Base-by-base conservation (phyloP, 2,113 vertebrate species). In the Orycteropus afer region DNA sequence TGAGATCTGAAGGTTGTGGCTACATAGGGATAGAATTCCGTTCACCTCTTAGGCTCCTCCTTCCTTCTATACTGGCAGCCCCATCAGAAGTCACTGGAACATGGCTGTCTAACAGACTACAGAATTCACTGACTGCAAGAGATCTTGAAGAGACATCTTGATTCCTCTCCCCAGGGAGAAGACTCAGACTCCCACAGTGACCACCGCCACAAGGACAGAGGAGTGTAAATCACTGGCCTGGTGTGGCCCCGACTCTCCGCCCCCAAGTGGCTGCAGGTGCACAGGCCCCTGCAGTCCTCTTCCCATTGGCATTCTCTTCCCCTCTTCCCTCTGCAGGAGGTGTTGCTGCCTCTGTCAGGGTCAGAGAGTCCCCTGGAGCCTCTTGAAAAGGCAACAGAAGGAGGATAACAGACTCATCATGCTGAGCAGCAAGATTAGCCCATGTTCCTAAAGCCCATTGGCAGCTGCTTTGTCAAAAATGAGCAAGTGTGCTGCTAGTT, bases 381-480 rank as follows among this genome's bases (percentile, higher is more conserved):
- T 85, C 77, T 71, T 93, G 55, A 51, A 59, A 42, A 94, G 63
- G 51, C n/a, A 79, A 49, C 81, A 78, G 7, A 74, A 95, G 67
- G 65, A 95, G 51, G 76, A 23, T 63, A 11, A 47, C 15, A 51
- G 15, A 14, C 0, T 12, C 55, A 34, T 59, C 61, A 88, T 13
- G 47, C 23, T 57, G n/a, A 4, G 0, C 7, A 77, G 20, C 32
- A 51, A 69, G n/a, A 49, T 23, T 0, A 0, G 34, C 29, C 32
- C 37, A n/a, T 0, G 0, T 12, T 51, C 80, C 49, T 59, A 17
- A 51, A 53, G 40, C 22, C 4, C 7, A 74, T 3, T 57, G 42
- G 67, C 81, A 87, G n/a, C 23, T 32, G 2, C 65, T 32, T 83
- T 49, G 55, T 83, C 15, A 55, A 40, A 78, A 57, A 42, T 0